phyloP scores from a whole-genome alignment of 2,797 vertebrate species.

The Coilia nasus region DNA sequence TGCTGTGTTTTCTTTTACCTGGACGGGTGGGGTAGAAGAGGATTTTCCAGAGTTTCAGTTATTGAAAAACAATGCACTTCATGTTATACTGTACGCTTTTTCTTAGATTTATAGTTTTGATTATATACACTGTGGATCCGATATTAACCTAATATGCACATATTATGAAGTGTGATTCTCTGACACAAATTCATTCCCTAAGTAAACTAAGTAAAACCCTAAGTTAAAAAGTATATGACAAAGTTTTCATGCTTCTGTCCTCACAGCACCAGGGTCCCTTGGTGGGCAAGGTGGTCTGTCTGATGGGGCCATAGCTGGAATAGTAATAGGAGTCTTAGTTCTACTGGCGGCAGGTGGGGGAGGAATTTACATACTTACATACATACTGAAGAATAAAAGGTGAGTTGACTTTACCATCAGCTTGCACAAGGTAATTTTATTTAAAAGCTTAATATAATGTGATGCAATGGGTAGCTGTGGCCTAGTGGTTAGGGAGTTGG shows the following conservation, averaged over 20 bases:
- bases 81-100: background rate
- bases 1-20: too few relatives aligned
- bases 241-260: background rate
- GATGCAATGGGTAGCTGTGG: too few relatives aligned
- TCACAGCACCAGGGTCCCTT: background rate
- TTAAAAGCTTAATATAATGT: too few relatives aligned
- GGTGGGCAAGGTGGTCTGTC: background rate
- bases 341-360: background rate
- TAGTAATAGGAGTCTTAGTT: slow-evolving; percentile 54
- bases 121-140: background rate
- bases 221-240: too few relatives aligned
- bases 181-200: background rate
- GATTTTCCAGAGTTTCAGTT: too few relatives aligned
- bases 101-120: background rate
- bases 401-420: background rate
- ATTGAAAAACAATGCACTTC: too few relatives aligned
- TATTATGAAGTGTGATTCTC: background rate
- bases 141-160: background rate
- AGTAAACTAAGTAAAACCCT: too few relatives aligned
- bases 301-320: slow-evolving; percentile 59
- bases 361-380: too few relatives aligned
- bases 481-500: too few relatives aligned
- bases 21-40: too few relatives aligned
- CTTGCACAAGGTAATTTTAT: background rate
- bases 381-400: background rate